phyloP scores from a whole-genome alignment of 2,797 vertebrate species.

The Otus scops region DNA sequence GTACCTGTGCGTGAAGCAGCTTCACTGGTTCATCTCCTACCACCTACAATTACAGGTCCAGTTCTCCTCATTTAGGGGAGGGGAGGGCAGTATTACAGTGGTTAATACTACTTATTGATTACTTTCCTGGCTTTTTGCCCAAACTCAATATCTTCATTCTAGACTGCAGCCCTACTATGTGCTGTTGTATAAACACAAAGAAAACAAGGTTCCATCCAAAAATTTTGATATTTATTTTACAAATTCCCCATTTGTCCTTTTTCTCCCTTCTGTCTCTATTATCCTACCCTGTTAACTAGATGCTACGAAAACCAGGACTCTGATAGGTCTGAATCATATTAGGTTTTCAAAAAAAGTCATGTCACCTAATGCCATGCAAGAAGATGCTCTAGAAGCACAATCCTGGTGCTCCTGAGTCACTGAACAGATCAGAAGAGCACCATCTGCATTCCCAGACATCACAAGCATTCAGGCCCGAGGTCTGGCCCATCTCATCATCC shows the following conservation, averaged over 20 bases:
- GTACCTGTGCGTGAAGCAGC: background rate
- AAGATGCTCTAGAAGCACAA: background rate
- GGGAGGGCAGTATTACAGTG: background rate
- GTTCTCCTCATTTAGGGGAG: background rate
- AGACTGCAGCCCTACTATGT: background rate
- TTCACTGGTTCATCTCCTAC: background rate
- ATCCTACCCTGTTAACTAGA: background rate
- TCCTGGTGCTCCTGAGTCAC: background rate
- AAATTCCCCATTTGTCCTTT: background rate
- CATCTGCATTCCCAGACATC: fast-evolving
- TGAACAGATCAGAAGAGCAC: background rate
- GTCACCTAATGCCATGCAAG: fast-evolving
- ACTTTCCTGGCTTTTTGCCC: background rate
- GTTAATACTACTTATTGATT: background rate
- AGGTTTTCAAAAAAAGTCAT: background rate
- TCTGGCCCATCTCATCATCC: background rate
- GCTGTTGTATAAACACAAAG: background rate
- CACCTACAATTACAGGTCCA: background rate
- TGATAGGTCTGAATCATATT: background rate
- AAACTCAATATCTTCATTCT: background rate
- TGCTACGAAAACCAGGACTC: background rate
- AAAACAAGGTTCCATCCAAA: background rate
- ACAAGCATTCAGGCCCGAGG: fast-evolving
- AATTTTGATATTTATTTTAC: background rate
- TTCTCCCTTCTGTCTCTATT: background rate